Evolutionary conservation across 2,113 vertebrate species (phyloP).

Genomic region (Catharus fuscescens): DNA sequence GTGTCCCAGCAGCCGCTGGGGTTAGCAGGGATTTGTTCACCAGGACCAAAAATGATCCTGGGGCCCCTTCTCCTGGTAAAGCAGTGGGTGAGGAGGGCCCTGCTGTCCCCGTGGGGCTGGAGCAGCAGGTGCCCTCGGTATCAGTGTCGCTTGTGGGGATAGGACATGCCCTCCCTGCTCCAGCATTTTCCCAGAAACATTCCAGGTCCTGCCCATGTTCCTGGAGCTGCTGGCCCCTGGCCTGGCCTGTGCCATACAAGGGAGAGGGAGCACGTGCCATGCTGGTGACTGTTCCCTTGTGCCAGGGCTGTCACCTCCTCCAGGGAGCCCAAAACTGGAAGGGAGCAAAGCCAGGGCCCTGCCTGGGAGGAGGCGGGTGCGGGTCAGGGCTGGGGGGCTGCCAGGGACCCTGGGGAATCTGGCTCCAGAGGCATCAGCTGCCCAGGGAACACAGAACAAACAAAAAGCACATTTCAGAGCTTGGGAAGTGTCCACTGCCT

Average conservation of each 20-base stretch:
- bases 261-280: neutral
- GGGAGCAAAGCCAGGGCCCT: neutral
- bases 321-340: neutral
- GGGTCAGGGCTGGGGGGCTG: neutral
- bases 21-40: neutral
- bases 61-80: neutral
- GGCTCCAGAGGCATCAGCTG: neutral
- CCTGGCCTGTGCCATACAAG: neutral
- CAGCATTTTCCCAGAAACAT: neutral
- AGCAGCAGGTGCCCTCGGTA: neutral
- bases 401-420: neutral
- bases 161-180: neutral
- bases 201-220: neutral
- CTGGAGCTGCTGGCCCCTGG: neutral
- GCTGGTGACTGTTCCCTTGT: neutral
- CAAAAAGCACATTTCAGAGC: neutral
- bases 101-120: neutral
- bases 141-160: neutral
- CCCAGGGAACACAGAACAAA: neutral
- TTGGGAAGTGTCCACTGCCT: neutral
- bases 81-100: neutral
- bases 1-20: neutral
- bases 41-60: neutral
- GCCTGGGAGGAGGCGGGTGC: accelerated
- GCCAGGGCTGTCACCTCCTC: neutral